A percentile compares a stretch with the other conserved stretches of the same genome.
Conservation (phyloP, 2,797 vertebrate species). For the Platalea minor region DNA sequence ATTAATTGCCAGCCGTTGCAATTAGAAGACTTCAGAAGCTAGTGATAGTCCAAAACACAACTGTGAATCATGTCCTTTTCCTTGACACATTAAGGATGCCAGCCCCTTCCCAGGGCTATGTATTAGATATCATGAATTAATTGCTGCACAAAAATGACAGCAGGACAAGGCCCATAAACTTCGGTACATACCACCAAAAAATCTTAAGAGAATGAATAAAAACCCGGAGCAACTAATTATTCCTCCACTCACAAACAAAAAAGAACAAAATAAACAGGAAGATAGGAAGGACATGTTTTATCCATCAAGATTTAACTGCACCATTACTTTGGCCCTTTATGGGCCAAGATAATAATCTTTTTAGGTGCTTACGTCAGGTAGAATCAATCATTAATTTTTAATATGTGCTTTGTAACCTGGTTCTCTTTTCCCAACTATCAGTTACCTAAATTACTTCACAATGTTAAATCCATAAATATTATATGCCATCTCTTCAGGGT, state of each 20-base stretch:
- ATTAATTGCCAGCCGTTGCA: background rate
- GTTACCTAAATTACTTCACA: conserved; percentile 46
- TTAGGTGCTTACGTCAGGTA: background rate
- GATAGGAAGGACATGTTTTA: conserved; percentile 18
- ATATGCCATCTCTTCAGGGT: conserved; percentile 27
- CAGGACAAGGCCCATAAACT: conserved; percentile 25
- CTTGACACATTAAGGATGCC: background rate
- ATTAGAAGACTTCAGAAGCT: background rate
- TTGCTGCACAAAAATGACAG: background rate
- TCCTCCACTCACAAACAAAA: background rate
- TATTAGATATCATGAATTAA: background rate
- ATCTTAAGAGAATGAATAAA: background rate
- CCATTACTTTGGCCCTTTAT: conserved; percentile 43
- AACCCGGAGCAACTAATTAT: conserved; percentile 29
- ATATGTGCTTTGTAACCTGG: conserved; percentile 22
- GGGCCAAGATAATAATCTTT: conserved; percentile 19
- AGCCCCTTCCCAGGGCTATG: background rate
- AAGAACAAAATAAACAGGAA: conserved; percentile 12
- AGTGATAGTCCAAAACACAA: background rate
- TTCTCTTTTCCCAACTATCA: conserved; percentile 21
- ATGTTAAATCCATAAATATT: conserved; percentile 54
- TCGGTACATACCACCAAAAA: background rate
- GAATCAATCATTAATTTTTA: conserved; percentile 57
- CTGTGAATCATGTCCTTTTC: background rate
- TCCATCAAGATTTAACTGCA: conserved; percentile 15